phyloP scores from a whole-genome alignment of 2,888 invertebrate genomes.

The Schrankia costaestrigalis region DNA sequence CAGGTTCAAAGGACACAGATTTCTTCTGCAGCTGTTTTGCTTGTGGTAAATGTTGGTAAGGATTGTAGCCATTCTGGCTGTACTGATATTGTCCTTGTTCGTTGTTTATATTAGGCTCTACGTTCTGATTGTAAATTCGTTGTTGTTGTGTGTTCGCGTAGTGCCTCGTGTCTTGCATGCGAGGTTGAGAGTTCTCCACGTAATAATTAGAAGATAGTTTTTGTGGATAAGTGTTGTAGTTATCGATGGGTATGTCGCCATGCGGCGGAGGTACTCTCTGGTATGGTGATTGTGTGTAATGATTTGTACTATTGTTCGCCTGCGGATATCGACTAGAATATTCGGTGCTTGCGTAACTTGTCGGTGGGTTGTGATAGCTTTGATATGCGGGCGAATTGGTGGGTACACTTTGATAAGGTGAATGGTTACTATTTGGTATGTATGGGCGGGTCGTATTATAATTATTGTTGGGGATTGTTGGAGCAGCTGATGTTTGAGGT shows the following conservation, averaged over 20 bases:
- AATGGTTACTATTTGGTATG: slow-evolving; percentile 42
- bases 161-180: slow-evolving; percentile 51
- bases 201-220: slow-evolving; percentile 66
- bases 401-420: slow-evolving; percentile 75
- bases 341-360: slow-evolving; percentile 68
- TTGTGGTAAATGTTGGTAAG: slow-evolving; percentile 84
- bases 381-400: slow-evolving; percentile 70
- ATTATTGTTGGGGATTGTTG: slow-evolving; percentile 41
- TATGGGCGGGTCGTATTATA: slow-evolving; percentile 54
- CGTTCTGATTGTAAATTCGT: slow-evolving; percentile 60
- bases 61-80: slow-evolving; percentile 64
- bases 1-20: slow-evolving; percentile 86
- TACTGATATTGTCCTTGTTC: slow-evolving; percentile 58
- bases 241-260: slow-evolving; percentile 60
- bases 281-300: slow-evolving; percentile 74
- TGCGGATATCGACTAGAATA: slow-evolving; percentile 76
- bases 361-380: slow-evolving; percentile 77
- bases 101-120: slow-evolving; percentile 47
- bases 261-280: slow-evolving; percentile 83
- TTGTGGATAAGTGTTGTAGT: slow-evolving; percentile 60
- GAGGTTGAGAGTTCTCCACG: slow-evolving; percentile 52
- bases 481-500: slow-evolving; percentile 49
- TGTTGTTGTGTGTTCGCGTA: slow-evolving; percentile 63
- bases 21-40: slow-evolving; percentile 84
- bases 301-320: slow-evolving; percentile 56